A percentile compares a stretch with the other conserved stretches of the same genome.
Conservation (phyloP, 2,113 vertebrate species). For the Oreochromis spilurus region DNA sequence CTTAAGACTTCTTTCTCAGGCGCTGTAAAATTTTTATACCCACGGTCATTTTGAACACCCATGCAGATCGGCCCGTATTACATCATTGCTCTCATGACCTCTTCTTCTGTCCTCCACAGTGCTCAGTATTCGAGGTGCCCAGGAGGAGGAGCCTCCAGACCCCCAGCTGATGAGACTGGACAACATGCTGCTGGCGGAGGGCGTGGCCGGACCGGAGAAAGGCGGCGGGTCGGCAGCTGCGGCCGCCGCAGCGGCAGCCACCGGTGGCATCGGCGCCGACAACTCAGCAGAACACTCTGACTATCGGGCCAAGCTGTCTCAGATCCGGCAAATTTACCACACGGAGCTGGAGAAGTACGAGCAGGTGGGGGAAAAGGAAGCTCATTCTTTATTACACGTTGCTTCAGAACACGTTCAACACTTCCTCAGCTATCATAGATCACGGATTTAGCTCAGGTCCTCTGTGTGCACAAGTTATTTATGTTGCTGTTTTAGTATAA, state of each 20-base stretch:
- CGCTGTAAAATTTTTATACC: not conserved
- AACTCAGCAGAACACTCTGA: conserved; percentile 96
- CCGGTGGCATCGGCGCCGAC: conserved; percentile 84
- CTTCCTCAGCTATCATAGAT: not conserved
- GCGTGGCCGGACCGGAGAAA: conserved; percentile 92
- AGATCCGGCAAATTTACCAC: conserved; percentile 98
- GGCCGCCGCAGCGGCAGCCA: conserved; percentile 84
- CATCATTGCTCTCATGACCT: not conserved
- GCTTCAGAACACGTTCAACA: not conserved
- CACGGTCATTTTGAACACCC: not conserved
- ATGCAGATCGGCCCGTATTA: not conserved
- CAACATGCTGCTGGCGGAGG: conserved; percentile 97
- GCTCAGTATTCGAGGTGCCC: conserved; percentile 94
- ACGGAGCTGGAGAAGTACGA: conserved; percentile 99
- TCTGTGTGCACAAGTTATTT: not conserved
- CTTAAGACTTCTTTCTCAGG: not conserved
- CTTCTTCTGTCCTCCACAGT: conserved; percentile 71
- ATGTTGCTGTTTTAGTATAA: not conserved
- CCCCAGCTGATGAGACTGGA: conserved; percentile 97
- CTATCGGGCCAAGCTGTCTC: conserved; percentile 95
- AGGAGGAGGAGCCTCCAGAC: conserved; percentile 96
- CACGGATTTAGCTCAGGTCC: not conserved
- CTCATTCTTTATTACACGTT: not conserved
- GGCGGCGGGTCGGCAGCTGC: conserved; percentile 88
- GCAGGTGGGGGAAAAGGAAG: conserved; percentile 76